These are phyloP conservation scores for Hemiprocne comata DNA, from an alignment of 2,113 vertebrate genomes.

Conservation along the genomic window DNA sequence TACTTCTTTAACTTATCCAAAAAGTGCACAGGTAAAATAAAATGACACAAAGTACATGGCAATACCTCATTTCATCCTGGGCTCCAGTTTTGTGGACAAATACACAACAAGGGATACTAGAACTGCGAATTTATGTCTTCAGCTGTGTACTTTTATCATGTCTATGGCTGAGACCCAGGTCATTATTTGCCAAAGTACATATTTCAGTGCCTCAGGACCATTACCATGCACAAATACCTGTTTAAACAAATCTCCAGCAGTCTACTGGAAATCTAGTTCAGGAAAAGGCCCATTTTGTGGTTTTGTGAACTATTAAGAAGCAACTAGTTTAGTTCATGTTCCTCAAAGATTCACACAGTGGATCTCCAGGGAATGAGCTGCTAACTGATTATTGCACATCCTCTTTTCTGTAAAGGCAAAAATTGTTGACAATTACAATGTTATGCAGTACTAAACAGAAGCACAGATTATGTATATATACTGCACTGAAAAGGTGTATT, in stretches of 20 bases:
- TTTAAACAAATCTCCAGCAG: neutral
- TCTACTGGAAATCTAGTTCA: neutral
- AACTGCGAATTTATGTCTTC: neutral
- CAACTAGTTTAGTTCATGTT: neutral
- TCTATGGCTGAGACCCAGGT: neutral
- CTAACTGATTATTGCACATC: neutral
- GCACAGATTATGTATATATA: neutral
- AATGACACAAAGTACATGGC: neutral
- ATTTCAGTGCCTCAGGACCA: neutral
- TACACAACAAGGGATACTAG: neutral
- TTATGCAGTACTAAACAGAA: neutral
- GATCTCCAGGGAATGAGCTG: neutral
- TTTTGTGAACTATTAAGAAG: neutral
- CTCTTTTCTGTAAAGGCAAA: neutral
- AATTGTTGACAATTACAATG: neutral
- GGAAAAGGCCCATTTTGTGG: neutral
- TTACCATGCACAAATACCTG: neutral
- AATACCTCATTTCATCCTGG: neutral
- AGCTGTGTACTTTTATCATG: neutral
- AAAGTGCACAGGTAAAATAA: neutral
- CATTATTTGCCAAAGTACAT: neutral
- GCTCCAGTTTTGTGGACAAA: neutral
- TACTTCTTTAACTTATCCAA: neutral
- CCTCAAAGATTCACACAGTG: neutral
- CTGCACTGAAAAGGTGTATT: neutral